Evolutionary conservation across 2,113 vertebrate species (phyloP), one percentile per base, ranked within the genome.

Genomic region (Eulemur macaco): DNA sequence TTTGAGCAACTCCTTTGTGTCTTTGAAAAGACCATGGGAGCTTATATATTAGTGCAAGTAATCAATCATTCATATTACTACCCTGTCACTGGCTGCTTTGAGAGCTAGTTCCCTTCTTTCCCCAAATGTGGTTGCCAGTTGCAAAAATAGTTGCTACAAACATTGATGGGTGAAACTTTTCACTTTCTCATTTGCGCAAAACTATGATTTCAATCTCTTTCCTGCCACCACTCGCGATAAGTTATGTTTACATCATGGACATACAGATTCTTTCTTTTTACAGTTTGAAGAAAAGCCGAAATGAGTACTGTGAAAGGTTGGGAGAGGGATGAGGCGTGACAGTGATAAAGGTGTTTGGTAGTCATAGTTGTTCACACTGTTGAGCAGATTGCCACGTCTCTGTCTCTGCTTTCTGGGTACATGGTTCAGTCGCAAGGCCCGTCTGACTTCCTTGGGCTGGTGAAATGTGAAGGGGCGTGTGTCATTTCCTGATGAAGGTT

Each of bases 51-150:
- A 9, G 56, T 45, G 23, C 3, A 2, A 39, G 47, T 25, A 21
- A 12, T 25, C 9, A 1, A 0, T 17, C 7, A 8, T 5, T 10
- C 0, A 2, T 18, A 4, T 13, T 29, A 45, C 20, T 15, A 0
- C 15, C 47, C 0, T 18, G 69, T 68, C 42, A 12, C 66, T 12
- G 58, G 6, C 34, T 88, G 23, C 31, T 8, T 6, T 12, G 34
- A 29, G 7, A 23, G 20, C 1, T 39, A 34, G 45, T 78, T 71
- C 42, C 27, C 25, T 45, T 54, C n/a, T 37, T 47, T 86, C 31
- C 64, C 12, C 64, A 50, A n/a, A 27, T 10, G 45, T 42, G n/a
- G 25, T 34, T 47, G 15, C 73, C 34, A 21, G 0, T 8, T 60
- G 31, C 23, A 31, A 4, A 69, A 71, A 11, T 45, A 64, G 21